Evolutionary conservation across 2,797 vertebrate species (phyloP).

Genomic region (Clarias fuscus): DNA sequence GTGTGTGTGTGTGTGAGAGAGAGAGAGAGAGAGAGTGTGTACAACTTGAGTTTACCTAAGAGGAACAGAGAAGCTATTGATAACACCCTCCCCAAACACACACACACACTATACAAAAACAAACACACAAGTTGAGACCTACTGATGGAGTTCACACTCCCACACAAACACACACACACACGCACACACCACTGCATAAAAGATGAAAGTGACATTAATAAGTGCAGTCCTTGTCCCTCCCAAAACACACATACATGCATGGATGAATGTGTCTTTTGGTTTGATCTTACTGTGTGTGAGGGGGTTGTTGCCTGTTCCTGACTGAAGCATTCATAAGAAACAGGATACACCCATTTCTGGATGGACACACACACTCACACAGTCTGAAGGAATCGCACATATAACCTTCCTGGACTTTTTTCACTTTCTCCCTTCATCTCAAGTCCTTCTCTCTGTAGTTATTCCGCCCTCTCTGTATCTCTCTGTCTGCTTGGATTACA

Average conservation of each 20-base stretch:
- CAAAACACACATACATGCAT: slow-evolving; percentile 2
- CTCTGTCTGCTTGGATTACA: slow-evolving; percentile 5
- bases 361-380: slow-evolving; percentile 16
- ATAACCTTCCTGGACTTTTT: background rate
- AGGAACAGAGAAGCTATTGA: slow-evolving; percentile 56
- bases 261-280: slow-evolving; percentile 39
- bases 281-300: slow-evolving; percentile 37
- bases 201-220: slow-evolving; percentile 37
- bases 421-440: slow-evolving; percentile 12
- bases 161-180: slow-evolving; percentile 13
- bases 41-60: slow-evolving; percentile 44
- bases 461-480: background rate
- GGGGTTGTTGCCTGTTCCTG: slow-evolving; percentile 24
- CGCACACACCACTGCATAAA: slow-evolving; percentile 14
- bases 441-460: background rate
- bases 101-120: slow-evolving; percentile 31
- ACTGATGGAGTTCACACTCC: slow-evolving; percentile 14
- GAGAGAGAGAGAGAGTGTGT: background rate
- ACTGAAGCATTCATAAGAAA: slow-evolving; percentile 50
- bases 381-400: slow-evolving; percentile 6
- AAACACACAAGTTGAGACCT: slow-evolving; percentile 32
- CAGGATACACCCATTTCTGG: slow-evolving; percentile 46
- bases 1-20: background rate
- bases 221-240: slow-evolving; percentile 35
- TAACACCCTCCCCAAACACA: slow-evolving; percentile 15